Percentiles rank a stretch among this genome's conserved stretches.
Evolutionary conservation across 2,888 invertebrate genomes (phyloP).

Genomic region (Torymus auratus): DNA sequence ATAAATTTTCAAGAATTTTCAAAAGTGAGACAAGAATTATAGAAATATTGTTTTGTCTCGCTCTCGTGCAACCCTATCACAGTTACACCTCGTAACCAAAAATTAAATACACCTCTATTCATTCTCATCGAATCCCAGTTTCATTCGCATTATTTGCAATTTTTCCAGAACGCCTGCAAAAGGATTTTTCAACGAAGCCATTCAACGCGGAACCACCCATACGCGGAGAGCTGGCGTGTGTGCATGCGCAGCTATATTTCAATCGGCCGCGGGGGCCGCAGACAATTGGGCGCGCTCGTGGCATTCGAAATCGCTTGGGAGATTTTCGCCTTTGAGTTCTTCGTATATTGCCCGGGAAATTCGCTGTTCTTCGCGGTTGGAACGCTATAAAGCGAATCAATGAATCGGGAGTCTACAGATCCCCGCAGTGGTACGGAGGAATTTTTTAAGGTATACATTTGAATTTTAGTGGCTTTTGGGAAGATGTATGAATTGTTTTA

Average conservation of each 20-base stretch:
- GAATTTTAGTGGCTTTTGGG: too few relatives aligned
- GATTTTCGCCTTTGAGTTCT: slow-evolving; percentile 46
- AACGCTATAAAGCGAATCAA: slow-evolving; percentile 14
- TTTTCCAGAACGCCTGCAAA: too few relatives aligned
- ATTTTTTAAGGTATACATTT: not conserved
- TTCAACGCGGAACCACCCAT: not conserved
- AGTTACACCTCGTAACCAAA: too few relatives aligned
- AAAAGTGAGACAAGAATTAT: too few relatives aligned
- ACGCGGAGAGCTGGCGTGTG: not conserved
- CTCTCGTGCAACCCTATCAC: too few relatives aligned
- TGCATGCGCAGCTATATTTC: slow-evolving; percentile 8
- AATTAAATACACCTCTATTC: too few relatives aligned
- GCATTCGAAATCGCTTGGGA: slow-evolving; percentile 59
- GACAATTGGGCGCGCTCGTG: slow-evolving; percentile 57
- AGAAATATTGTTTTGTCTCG: too few relatives aligned
- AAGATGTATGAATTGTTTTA: too few relatives aligned
- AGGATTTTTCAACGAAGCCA: too few relatives aligned
- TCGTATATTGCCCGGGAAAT: slow-evolving; percentile 15
- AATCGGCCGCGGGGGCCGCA: slow-evolving; percentile 38
- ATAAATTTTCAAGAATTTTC: too few relatives aligned
- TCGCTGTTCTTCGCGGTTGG: not conserved
- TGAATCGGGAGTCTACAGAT: slow-evolving; percentile 3
- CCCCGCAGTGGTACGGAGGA: not conserved
- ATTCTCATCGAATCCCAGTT: too few relatives aligned
- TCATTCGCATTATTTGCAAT: too few relatives aligned